Evolutionary conservation across 2,888 invertebrate species (phyloP).

Genomic region (Thalpophila matura): DNA sequence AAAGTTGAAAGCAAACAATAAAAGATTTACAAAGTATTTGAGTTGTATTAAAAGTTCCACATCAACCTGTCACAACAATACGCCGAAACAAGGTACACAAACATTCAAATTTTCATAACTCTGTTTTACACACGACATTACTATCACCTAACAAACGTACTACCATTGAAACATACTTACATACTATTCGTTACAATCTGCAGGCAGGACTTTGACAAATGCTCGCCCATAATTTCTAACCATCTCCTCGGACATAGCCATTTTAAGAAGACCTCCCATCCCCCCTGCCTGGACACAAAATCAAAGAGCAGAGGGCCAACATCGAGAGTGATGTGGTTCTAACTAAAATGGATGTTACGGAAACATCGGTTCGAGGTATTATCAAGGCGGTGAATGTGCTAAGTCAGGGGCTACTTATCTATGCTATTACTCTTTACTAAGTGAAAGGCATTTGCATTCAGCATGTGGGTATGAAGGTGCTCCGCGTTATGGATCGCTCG

Average conservation of each 20-base stretch:
- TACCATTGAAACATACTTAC: constrained; percentile 59
- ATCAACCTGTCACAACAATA: background rate
- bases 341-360: constrained; percentile 65
- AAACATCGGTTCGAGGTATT: constrained; percentile 80
- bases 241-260: constrained; percentile 69
- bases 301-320: constrained; percentile 39
- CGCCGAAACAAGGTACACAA: background rate
- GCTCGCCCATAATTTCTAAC: constrained; percentile 79
- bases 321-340: constrained; percentile 63
- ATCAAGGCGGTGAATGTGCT: constrained; percentile 81
- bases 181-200: constrained; percentile 68
- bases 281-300: constrained; percentile 35
- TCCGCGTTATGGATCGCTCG: constrained; percentile 49
- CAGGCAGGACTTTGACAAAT: constrained; percentile 85
- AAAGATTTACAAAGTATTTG: background rate
- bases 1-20: background rate
- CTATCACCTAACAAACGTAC: constrained; percentile 3
- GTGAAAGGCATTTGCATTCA: constrained; percentile 80
- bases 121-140: constrained; percentile 6
- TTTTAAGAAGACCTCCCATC: constrained; percentile 64
- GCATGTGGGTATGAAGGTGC: constrained; percentile 60
- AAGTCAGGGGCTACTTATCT: constrained; percentile 85
- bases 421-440: constrained; percentile 80
- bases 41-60: background rate
- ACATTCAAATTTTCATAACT: background rate